Evolutionary conservation across 2,113 vertebrate species (phyloP).

Genomic region (Myrmecobius fasciatus): DNA sequence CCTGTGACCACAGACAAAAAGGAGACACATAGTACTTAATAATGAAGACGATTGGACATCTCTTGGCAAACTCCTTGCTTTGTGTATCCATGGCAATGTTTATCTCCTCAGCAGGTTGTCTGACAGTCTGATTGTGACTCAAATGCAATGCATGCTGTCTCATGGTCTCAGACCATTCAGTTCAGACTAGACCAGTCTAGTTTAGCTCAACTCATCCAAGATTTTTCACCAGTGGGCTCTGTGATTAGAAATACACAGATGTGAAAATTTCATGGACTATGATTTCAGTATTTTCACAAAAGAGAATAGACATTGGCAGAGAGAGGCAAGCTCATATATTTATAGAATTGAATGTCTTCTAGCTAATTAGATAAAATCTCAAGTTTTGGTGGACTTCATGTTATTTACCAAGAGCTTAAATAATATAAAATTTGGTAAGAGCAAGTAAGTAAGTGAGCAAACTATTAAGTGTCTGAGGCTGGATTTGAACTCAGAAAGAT

Average conservation of each 20-base stretch:
- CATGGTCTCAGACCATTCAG: background rate
- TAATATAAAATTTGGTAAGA: too few relatives aligned
- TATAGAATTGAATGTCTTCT: background rate
- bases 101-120: background rate
- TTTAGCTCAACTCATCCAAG: background rate
- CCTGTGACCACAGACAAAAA: conserved; percentile 7
- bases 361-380: background rate
- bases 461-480: too few relatives aligned
- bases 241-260: background rate
- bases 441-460: too few relatives aligned
- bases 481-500: too few relatives aligned
- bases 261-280: background rate
- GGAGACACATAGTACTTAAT: background rate
- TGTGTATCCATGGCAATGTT: conserved; percentile 5
- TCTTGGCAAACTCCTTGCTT: conserved; percentile 12
- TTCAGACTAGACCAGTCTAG: background rate
- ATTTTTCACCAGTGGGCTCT: background rate
- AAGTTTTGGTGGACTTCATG: background rate
- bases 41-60: conserved; percentile 27
- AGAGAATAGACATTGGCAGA: background rate
- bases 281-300: background rate
- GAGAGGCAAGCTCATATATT: background rate
- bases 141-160: background rate
- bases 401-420: background rate
- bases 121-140: background rate